These are phyloP conservation scores for Brachionus angularis DNA, from an alignment of 1,140 invertebrate species.

Conservation along the genomic window DNA sequence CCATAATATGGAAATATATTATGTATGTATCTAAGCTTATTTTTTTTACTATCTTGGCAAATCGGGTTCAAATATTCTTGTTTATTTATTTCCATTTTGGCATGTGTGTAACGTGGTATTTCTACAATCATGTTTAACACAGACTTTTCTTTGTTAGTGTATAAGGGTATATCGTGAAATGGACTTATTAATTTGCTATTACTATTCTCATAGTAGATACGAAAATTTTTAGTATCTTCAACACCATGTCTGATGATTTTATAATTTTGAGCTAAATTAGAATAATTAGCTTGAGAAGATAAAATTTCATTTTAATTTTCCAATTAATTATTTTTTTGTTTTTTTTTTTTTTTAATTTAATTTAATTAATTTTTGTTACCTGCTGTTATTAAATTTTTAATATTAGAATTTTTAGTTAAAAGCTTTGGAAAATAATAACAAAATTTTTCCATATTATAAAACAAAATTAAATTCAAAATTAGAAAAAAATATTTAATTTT, in stretches of 20 bases:
- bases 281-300: too few species aligned
- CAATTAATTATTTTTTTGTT: too few species aligned
- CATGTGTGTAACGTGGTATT: slow-evolving; percentile 96
- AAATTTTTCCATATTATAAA: too few species aligned
- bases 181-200: slow-evolving; percentile 79
- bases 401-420: too few species aligned
- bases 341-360: too few species aligned
- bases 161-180: slow-evolving; percentile 92
- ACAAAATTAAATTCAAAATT: too few species aligned
- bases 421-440: too few species aligned
- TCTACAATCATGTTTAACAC: slow-evolving; percentile 91
- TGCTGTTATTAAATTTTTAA: too few species aligned
- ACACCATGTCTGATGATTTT: neutral
- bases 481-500: too few species aligned
- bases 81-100: slow-evolving; percentile 86
- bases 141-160: slow-evolving; percentile 63
- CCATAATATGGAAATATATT: slow-evolving; percentile 98
- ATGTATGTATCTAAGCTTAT: slow-evolving; percentile 84
- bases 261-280: neutral
- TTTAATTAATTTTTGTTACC: too few species aligned
- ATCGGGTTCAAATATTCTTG: slow-evolving; percentile 90
- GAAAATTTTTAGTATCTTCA: slow-evolving; percentile 28
- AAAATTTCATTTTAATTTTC: too few species aligned
- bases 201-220: slow-evolving; percentile 10
- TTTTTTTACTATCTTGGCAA: slow-evolving; percentile 97